A percentile compares a stretch with the other conserved stretches of the same genome.
Conservation (phyloP, 1,140 invertebrate genomes). For the Dendrolimus kikuchii region DNA sequence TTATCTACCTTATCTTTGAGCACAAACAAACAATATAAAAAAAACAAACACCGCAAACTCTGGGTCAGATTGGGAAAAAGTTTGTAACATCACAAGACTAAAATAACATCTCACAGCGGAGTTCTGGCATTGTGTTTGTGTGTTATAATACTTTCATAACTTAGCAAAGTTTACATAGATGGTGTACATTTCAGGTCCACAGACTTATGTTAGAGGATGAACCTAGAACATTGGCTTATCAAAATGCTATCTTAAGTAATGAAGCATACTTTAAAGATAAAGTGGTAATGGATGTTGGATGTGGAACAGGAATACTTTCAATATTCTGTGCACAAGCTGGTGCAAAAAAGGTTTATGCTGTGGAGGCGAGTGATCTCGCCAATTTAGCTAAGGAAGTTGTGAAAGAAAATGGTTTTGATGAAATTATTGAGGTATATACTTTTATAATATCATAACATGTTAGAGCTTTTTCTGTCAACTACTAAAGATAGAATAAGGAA, state of each 20-base stretch:
- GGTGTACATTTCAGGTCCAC: constrained; percentile 75
- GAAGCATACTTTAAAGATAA: constrained; percentile 78
- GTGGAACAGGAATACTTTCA: constrained; percentile 96
- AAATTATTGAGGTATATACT: constrained; percentile 71
- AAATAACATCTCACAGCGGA: too few relatives aligned
- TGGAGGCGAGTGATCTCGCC: constrained; percentile 93
- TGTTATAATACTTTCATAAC: too few relatives aligned
- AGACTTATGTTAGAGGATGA: constrained; percentile 86
- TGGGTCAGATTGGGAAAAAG: too few relatives aligned
- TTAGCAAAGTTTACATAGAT: too few relatives aligned
- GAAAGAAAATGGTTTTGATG: constrained; percentile 77
- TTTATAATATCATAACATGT: too few relatives aligned
- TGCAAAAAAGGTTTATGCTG: constrained; percentile 92
- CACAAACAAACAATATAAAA: too few relatives aligned
- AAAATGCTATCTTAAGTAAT: constrained; percentile 87
- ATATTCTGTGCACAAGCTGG: constrained; percentile 97
- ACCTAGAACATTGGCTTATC: constrained; percentile 86
- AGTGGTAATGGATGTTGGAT: constrained; percentile 94
- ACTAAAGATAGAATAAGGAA: too few relatives aligned
- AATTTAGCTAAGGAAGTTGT: constrained; percentile 90
- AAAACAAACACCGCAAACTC: too few relatives aligned
- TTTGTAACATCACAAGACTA: too few relatives aligned
- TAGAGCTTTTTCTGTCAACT: too few relatives aligned
- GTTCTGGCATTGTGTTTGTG: too few relatives aligned
- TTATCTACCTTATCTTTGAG: too few relatives aligned